Evolutionary conservation across 1,140 invertebrate species (phyloP).

Genomic region (Armadillidium nasatum): DNA sequence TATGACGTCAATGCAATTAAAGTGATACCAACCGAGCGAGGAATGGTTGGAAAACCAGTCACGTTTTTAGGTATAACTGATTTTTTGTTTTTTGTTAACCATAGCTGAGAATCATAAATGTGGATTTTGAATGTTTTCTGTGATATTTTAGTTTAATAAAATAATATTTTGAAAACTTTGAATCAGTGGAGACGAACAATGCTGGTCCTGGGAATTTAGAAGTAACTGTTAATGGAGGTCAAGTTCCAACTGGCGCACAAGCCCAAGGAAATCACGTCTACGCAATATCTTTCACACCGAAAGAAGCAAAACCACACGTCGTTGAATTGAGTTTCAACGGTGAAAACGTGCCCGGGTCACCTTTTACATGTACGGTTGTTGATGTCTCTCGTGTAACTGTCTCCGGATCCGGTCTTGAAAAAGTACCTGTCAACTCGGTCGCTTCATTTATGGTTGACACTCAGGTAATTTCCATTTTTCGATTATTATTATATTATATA

Average conservation of each 20-base stretch:
- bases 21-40: slow-evolving; percentile 83
- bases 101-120: no score
- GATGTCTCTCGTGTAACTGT: slow-evolving; percentile 70
- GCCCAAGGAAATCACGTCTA: slow-evolving; percentile 91
- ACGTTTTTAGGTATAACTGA: slow-evolving; percentile 82
- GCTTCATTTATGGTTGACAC: slow-evolving; percentile 80
- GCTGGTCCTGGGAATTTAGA: slow-evolving; percentile 94
- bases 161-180: no score
- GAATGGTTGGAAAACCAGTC: slow-evolving; percentile 85
- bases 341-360: slow-evolving; percentile 80
- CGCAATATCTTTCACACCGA: slow-evolving; percentile 92
- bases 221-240: slow-evolving; percentile 92
- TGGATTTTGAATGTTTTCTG: no score
- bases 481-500: no score
- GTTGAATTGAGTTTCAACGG: slow-evolving; percentile 93
- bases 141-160: no score
- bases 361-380: slow-evolving; percentile 66
- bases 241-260: slow-evolving; percentile 90
- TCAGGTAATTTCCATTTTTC: slow-evolving; percentile 48
- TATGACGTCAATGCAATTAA: slow-evolving; percentile 92
- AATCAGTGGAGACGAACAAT: slow-evolving; percentile 88
- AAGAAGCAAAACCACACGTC: slow-evolving; percentile 79
- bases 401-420: slow-evolving; percentile 76
- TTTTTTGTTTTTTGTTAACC: no score
- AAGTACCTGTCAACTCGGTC: slow-evolving; percentile 79